Conservation (phyloP, 2,113 vertebrate genomes). For the Chlamydotis undulata region DNA sequence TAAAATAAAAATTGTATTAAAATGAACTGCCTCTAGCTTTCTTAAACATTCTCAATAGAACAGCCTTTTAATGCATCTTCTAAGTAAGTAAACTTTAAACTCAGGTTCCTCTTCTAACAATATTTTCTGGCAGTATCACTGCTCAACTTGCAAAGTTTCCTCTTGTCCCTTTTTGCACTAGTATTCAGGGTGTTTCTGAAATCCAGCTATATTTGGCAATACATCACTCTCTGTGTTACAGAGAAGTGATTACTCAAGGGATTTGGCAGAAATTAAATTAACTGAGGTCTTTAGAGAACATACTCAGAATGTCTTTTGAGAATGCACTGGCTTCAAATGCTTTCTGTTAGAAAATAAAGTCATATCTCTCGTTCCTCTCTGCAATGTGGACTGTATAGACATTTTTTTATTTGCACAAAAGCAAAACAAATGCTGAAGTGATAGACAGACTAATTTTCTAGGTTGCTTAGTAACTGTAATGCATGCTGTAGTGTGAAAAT, state of each 20-base stretch:
- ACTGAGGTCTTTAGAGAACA: slow-evolving; percentile 39
- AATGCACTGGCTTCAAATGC: neutral
- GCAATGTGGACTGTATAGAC: neutral
- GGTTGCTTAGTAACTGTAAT: slow-evolving; percentile 55
- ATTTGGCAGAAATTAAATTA: slow-evolving; percentile 60
- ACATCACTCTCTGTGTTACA: neutral
- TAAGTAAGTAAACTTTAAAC: slow-evolving; percentile 2
- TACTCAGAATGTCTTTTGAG: slow-evolving; percentile 37
- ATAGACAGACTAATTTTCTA: slow-evolving; percentile 19
- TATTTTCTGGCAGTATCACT: neutral
- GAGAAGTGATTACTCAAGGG: slow-evolving; percentile 41
- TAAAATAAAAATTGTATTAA: neutral
- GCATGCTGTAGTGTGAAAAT: neutral
- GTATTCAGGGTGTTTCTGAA: slow-evolving; percentile 13
- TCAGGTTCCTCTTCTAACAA: neutral
- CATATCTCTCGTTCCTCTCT: accelerated
- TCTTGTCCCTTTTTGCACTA: neutral
- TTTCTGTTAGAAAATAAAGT: neutral
- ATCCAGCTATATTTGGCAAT: slow-evolving; percentile 43
- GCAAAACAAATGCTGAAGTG: slow-evolving; percentile 52
- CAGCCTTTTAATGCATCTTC: neutral
- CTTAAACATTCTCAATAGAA: neutral
- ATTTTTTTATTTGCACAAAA: neutral
- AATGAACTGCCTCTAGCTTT: neutral
- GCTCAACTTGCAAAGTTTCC: slow-evolving; percentile 1